phyloP scores from a whole-genome alignment of 2,888 invertebrate genomes.

The Cantharis flavilabris region DNA sequence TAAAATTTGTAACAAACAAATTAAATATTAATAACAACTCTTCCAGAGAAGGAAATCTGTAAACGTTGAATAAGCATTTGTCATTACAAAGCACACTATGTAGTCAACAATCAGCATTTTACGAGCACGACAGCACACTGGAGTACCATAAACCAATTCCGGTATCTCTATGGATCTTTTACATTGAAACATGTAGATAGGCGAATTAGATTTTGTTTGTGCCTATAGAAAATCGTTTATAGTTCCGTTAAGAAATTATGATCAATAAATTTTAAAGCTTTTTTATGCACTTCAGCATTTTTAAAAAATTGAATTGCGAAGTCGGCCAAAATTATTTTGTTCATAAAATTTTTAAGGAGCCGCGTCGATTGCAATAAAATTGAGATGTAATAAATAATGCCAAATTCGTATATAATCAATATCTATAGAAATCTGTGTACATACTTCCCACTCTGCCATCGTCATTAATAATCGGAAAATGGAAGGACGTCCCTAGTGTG shows the following conservation, averaged over 20 bases:
- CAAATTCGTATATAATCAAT: slow-evolving; percentile 25
- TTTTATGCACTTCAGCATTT: background rate
- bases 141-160: slow-evolving; percentile 52
- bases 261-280: background rate
- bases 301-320: background rate
- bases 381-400: background rate
- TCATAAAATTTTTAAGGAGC: background rate
- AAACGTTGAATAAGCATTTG: slow-evolving; percentile 35
- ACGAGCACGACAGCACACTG: slow-evolving; percentile 50
- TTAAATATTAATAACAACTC: background rate
- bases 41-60: background rate
- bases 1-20: background rate
- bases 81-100: slow-evolving; percentile 46
- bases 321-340: background rate
- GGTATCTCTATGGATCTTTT: slow-evolving; percentile 39
- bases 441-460: slow-evolving; percentile 33
- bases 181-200: slow-evolving; percentile 29
- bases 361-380: background rate
- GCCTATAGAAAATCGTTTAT: slow-evolving; percentile 8
- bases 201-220: slow-evolving; percentile 19
- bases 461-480: slow-evolving; percentile 44
- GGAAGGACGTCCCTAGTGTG: slow-evolving; percentile 40
- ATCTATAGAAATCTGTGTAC: slow-evolving; percentile 38
- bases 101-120: slow-evolving; percentile 54
- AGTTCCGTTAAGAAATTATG: slow-evolving; percentile 1